phyloP scores from a whole-genome alignment of 2,113 vertebrate species.

The Ophiodon elongatus region DNA sequence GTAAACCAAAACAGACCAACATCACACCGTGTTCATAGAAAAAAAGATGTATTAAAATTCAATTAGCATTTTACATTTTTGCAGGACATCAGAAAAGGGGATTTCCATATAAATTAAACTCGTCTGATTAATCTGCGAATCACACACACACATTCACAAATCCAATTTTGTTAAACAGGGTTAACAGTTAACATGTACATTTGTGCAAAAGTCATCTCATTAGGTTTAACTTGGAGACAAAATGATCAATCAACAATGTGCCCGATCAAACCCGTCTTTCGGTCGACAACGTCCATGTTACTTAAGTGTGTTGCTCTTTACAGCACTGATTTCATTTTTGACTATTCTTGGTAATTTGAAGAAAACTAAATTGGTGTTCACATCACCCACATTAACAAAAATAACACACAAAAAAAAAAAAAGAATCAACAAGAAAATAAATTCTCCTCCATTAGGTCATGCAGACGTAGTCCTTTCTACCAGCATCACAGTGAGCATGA shows the following conservation, averaged over 20 bases:
- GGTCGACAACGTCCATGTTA: conserved; percentile 9
- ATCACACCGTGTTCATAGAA: conserved; percentile 30
- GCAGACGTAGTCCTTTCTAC: background rate
- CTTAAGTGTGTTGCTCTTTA: background rate
- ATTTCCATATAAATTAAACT: conserved; percentile 76
- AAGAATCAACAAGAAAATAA: background rate
- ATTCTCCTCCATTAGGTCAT: background rate
- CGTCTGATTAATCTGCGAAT: conserved; percentile 58
- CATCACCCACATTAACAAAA: background rate
- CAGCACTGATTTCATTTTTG: conserved; percentile 15
- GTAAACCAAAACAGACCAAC: background rate
- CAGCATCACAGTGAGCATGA: background rate
- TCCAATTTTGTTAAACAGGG: conserved; percentile 9
- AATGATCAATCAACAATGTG: conserved; percentile 29
- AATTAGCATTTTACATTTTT: conserved; percentile 60
- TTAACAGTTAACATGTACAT: conserved; percentile 69
- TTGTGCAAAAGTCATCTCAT: conserved; percentile 72
- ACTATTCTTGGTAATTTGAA: background rate
- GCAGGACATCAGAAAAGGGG: conserved; percentile 31
- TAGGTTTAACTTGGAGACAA: conserved; percentile 28
- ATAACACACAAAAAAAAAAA: background rate
- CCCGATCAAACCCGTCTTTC: conserved; percentile 33
- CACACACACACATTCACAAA: conserved; percentile 60
- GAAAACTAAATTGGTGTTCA: background rate
- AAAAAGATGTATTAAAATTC: conserved; percentile 61